Base-by-base conservation (phyloP, 1,140 invertebrate genomes). In the Megalopta genalis region DNA sequence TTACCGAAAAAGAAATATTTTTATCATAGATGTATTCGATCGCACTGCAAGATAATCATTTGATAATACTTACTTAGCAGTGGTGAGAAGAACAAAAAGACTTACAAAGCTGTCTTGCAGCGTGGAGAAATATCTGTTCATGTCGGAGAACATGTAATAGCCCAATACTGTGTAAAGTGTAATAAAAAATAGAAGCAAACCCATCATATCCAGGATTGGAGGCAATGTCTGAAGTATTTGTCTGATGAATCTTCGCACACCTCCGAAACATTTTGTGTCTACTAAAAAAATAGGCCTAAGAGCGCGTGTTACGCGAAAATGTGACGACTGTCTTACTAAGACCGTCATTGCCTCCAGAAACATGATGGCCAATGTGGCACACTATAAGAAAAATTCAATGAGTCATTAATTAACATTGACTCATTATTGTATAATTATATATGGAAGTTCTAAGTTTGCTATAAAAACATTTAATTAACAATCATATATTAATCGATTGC, bases 201-300 rank as follows among this genome's bases (percentile, higher is more conserved):
- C 94, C 74, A 98, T 91, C 97, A 98, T 98, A 89, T 98, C 97
- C 70, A 98, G 91, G 87, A 98, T 98, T 4, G 97, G 97, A 42
- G 97, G 97, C 85, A 98, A 88, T 2, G 97, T 97, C 92, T 98
- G 97, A 65, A 98, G 93, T 83, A 96, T 96, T 90, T 96, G 95
- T 83, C 96, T 89, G 68, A 96, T 96, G 87, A 96, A 96, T 87
- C 95, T 91, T 72, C 96, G 89, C 6, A 96, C 96, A 8, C 95
- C 95, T 46, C 97, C 95, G 82, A 96, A 96, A 84, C 97, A 97
- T 86, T 97, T 94, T 27, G 97, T 98, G 91, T 98, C 97, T 25
- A 98, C 95, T 49, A 98, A 90, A 93, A 98, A 98, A 81, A 98
- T 96, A 27, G 98, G 97, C n/a, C 98, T 93, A 12, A 98, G 91